A percentile compares a stretch with the other conserved stretches of the same genome.
These are phyloP conservation scores for Trididemnum miniatum DNA, from an alignment of 23 tunicate species.

Conservation along the genomic window DNA sequence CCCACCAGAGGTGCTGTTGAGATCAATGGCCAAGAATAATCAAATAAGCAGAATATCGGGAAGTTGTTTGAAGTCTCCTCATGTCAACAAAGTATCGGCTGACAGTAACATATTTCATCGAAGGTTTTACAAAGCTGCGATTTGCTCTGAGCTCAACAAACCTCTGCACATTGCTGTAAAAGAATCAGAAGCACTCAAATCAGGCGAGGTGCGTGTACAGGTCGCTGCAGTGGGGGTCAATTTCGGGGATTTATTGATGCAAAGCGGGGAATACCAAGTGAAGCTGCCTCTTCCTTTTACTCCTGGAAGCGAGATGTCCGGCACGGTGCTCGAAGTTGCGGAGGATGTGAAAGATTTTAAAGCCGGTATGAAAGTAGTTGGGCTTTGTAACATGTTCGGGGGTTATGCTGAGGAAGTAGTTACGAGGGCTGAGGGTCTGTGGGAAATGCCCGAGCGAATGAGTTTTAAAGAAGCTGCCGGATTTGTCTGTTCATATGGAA, in stretches of 20 bases:
- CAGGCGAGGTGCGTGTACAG: slow-evolving; percentile 67
- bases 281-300: slow-evolving; percentile 80
- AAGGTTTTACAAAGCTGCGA: slow-evolving; percentile 75
- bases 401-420: slow-evolving; percentile 89
- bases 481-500: slow-evolving; percentile 75
- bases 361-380: slow-evolving; percentile 82
- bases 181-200: slow-evolving; percentile 30
- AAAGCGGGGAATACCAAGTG: slow-evolving; percentile 79
- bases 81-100: not conserved
- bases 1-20: slow-evolving; percentile 68
- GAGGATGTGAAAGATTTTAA: slow-evolving; percentile 64
- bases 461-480: slow-evolving; percentile 75
- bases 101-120: not conserved
- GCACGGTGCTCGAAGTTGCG: slow-evolving; percentile 81
- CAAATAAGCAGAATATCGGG: not conserved
- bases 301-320: slow-evolving; percentile 89
- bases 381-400: slow-evolving; percentile 30
- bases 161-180: slow-evolving; percentile 46
- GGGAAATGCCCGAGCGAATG: slow-evolving; percentile 87
- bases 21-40: slow-evolving; percentile 39
- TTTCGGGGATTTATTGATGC: slow-evolving; percentile 78
- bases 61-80: not conserved
- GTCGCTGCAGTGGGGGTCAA: slow-evolving; percentile 83
- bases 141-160: slow-evolving; percentile 73
- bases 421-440: slow-evolving; percentile 39